Base-by-base conservation (phyloP, 2,797 vertebrate species). In the Micrastur ruficollis region DNA sequence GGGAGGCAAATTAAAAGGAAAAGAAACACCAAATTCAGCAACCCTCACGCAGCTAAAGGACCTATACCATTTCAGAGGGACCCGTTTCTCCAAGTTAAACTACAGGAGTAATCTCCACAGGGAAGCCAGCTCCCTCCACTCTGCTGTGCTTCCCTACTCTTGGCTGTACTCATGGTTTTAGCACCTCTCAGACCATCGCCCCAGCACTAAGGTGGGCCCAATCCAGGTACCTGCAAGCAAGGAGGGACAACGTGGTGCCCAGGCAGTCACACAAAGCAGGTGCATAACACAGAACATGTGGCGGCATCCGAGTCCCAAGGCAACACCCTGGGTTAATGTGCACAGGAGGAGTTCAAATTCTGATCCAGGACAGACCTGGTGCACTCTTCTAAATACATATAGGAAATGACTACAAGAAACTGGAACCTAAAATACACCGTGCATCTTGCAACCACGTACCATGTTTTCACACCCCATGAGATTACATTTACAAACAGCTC, bases 1-100 rank as follows among this genome's bases (percentile, higher is more conserved):
- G 78, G 83, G 47, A 96, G 76, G 65, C 80, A 95, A 72, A 90
- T 76, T 75, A 76, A 74, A 96, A 81, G 31, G 84, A 71, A 42
- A 76, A 87, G 91, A 16, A 94, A 92, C 53, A 67, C n/a, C 65
- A 58, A 87, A 66, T 72, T 47, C 78, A 81, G 66, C 42, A 86
- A 44, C 5, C 22, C 26, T 12, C 47, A 40, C 1, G 0, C 61
- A 83, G 46, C 66, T 74, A 12, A 50, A 81, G 23, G 40, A 34
- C 9, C 27, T 20, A 8, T 3, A 8, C 17, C 21, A 46, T 47
- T 53, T 66, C 65, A 70, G 8, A 47, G 5, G 15, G 50, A 42
- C 5, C 5, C 0, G 0, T 19, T n/a, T 61, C 46, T 67, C 58
- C 44, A 38, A 20, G 36, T 22, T 0, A 21, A 36, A n/a, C 47